phyloP scores from a whole-genome alignment of 2,797 vertebrate species.

The Ptychobarbus kaznakovi region DNA sequence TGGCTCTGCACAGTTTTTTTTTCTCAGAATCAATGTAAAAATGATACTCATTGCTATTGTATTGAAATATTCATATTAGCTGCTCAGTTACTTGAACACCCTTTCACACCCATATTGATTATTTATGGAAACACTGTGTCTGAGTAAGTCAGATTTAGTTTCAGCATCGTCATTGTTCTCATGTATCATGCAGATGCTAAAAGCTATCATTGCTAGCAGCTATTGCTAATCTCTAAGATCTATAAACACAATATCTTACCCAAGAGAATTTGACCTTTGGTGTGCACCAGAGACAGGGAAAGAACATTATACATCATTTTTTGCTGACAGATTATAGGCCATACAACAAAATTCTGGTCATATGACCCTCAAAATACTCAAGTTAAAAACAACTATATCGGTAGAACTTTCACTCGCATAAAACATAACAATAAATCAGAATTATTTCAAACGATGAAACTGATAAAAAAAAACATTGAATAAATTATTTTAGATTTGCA shows the following conservation, averaged over 20 bases:
- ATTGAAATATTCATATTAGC: slow-evolving; percentile 17
- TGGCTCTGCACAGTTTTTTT: neutral
- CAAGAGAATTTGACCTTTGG: slow-evolving; percentile 90
- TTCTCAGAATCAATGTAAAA: neutral
- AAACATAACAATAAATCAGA: neutral
- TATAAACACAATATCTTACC: slow-evolving; percentile 83
- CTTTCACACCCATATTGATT: slow-evolving; percentile 20
- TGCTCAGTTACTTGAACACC: neutral
- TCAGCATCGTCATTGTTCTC: slow-evolving; percentile 36
- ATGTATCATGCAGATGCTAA: slow-evolving; percentile 28
- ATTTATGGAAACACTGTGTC: slow-evolving; percentile 21
- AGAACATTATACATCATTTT: slow-evolving; percentile 54
- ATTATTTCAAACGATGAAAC: slow-evolving; percentile 2
- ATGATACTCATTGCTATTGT: neutral
- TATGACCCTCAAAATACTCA: neutral
- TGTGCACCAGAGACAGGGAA: slow-evolving; percentile 71
- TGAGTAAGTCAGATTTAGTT: slow-evolving; percentile 42
- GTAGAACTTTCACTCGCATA: neutral
- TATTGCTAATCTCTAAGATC: slow-evolving; percentile 16
- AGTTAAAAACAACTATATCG: neutral
- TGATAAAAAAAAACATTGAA: neutral
- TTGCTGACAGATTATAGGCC: neutral
- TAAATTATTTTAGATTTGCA: neutral
- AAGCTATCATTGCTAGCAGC: slow-evolving; percentile 1
- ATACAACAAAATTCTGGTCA: neutral